Conservation (phyloP, 2,113 vertebrate species). For the Xenopus tropicalis region UCB_Xtro_10.0 CM004448.2:109313001-109313500, state of each 20-base stretch:
- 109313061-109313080: too few species aligned
- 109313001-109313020: too few species aligned
- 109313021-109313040: too few species aligned
- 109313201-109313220: constrained; percentile 78
- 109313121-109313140: neutral
- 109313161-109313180: constrained; percentile 66
- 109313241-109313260: constrained; percentile 68
- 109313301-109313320: too few species aligned
- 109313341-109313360: too few species aligned
- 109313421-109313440: constrained; percentile 49
- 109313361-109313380: constrained; percentile 22
- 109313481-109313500: constrained; percentile 55
- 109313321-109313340: too few species aligned
- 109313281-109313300: constrained; percentile 73
- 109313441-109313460: constrained; percentile 52
- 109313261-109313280: constrained; percentile 77
- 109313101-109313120: neutral
- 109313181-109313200: constrained; percentile 77
- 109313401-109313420: constrained; percentile 63
- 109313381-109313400: constrained; percentile 66
- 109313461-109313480: constrained; percentile 72
- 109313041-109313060: too few species aligned
- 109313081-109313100: too few species aligned
- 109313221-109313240: constrained; percentile 49
- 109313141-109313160: neutral